A percentile compares a stretch with the other conserved stretches of the same genome.
These are phyloP conservation scores for Rhadinocentrus ornatus DNA, from an alignment of 2,797 vertebrate genomes.

Conservation along the genomic window DNA sequence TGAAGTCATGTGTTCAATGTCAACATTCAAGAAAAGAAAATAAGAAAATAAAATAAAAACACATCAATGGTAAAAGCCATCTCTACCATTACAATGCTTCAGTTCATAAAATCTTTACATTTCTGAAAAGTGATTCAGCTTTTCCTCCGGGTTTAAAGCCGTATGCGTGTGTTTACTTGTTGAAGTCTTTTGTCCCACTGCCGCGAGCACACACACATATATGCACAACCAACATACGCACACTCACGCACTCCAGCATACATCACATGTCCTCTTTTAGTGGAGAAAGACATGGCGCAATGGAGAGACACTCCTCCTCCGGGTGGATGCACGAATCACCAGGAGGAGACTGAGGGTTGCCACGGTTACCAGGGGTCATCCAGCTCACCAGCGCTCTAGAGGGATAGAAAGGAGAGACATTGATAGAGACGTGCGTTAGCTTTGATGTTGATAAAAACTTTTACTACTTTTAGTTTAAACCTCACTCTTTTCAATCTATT, in stretches of 20 bases:
- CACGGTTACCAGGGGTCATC: slow-evolving; percentile 96
- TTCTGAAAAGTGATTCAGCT: slow-evolving; percentile 71
- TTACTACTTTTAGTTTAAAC: background rate
- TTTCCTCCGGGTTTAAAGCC: slow-evolving; percentile 74
- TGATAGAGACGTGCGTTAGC: slow-evolving; percentile 35
- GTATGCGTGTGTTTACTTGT: slow-evolving; percentile 61
- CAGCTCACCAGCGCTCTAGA: slow-evolving; percentile 94
- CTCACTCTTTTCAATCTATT: slow-evolving; percentile 6
- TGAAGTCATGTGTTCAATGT: slow-evolving; percentile 74
- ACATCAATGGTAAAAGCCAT: slow-evolving; percentile 78
- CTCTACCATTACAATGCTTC: slow-evolving; percentile 75
- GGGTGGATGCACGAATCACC: slow-evolving; percentile 59
- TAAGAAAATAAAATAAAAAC: slow-evolving; percentile 54
- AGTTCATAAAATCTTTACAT: slow-evolving; percentile 77
- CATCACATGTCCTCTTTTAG: slow-evolving; percentile 76
- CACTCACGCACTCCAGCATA: slow-evolving; percentile 73
- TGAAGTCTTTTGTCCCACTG: slow-evolving; percentile 61
- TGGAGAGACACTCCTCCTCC: slow-evolving; percentile 72
- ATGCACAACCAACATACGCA: slow-evolving; percentile 66
- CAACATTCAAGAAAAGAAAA: slow-evolving; percentile 74
- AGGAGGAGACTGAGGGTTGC: slow-evolving; percentile 66
- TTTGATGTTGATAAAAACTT: background rate
- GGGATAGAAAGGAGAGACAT: slow-evolving; percentile 68
- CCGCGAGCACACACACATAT: slow-evolving; percentile 59
- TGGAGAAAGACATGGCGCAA: slow-evolving; percentile 77